Evolutionary conservation across 2,888 invertebrate species (phyloP), one percentile per base, ranked within the genome.

Genomic region (Daptonema setosum): DNA sequence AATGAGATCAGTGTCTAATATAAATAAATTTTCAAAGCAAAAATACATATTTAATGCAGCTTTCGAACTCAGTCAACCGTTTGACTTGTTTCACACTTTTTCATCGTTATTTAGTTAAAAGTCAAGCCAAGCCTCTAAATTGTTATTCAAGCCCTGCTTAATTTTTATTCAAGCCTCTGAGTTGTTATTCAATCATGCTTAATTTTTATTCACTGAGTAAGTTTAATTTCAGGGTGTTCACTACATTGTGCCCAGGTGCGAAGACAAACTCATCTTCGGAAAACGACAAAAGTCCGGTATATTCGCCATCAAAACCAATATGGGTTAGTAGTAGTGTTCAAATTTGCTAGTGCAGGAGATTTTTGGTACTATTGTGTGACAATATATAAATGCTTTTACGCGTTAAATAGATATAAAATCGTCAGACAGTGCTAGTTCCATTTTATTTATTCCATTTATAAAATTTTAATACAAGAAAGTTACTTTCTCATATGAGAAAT

Each of bases 241-340:
- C 60, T 69, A 69, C 65, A 65, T 69, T 52, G 69, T 69, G 41
- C 69, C 69, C 5, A 63, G 66, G 28, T 61, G 63, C 43, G 69
- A 69, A 54, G 66, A 66, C 30, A 64, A 63, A 54, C 63, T 69
- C 45, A 67, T 69, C 56, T 69, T 69, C 59, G 69, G 69, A 58
- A 69, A 70, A 63, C 65, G 66, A 60, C 66, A 63, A 24, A 64
- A 65, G 60, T 63, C 64, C 52, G 68, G 68, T 55, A 65, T 68
- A 59, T 67, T 69, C 56, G 68, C 69, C 47, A 62, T 60, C 57
- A 68, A 69, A 58, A 64, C 67, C 22, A 63, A 61, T 24, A 58
- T 60, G 3, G 66, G 67, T 67, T 54, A 5, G 60, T 57, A 17
- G 1, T 48, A 2, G 41, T n/a, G n/a, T n/a, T n/a, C n/a, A n/a